Evolutionary conservation across 2,113 vertebrate genomes (phyloP), one percentile per base, ranked within the genome.

Genomic region (Ciconia stormi): DNA sequence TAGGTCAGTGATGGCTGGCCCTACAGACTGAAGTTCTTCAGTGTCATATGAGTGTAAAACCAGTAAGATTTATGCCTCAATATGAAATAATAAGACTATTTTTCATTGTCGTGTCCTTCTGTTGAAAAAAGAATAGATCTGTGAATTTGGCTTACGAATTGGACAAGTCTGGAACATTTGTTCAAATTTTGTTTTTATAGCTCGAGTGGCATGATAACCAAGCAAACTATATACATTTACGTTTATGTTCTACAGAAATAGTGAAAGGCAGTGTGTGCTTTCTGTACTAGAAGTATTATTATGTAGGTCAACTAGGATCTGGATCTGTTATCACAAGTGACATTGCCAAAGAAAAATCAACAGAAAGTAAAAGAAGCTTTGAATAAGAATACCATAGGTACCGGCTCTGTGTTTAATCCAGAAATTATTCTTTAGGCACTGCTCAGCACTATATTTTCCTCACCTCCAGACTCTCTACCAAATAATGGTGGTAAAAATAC

Each of bases 301-400:
- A 89, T 90, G 55, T 94, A 92, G 95, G 90, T 96, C 82, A 93
- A 2, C 87, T 81, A 59, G 65, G 38, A 44, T 46, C 44, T 70
- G 42, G 53, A 38, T 27, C 38, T 74, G 78, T 87, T 97, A 62
- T 90, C 77, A 76, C 87, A 89, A 86, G 91, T 61, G 65, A 78
- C 69, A 32, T 46, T 86, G 90, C 62, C 80, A 63, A 81, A 82
- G 63, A 25, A 59, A 95, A 84, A 56, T 9, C 62, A 81, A 77
- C 76, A 56, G 67, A 30, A 81, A 91, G 69, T 17, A 85, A 67
- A 65, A 79, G 53, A 6, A 44, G 17, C 36, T 83, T 72, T 61
- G 74, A 59, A 94, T 74, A 30, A 38, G 42, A 71, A 50, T 26
- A 42, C 65, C 22, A 2, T 15, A 17, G 49, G 55, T 50, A 8